Evolutionary conservation across 2,113 vertebrate species (phyloP), one percentile per base, ranked within the genome.

Genomic region (Toxotes jaculatrix): DNA sequence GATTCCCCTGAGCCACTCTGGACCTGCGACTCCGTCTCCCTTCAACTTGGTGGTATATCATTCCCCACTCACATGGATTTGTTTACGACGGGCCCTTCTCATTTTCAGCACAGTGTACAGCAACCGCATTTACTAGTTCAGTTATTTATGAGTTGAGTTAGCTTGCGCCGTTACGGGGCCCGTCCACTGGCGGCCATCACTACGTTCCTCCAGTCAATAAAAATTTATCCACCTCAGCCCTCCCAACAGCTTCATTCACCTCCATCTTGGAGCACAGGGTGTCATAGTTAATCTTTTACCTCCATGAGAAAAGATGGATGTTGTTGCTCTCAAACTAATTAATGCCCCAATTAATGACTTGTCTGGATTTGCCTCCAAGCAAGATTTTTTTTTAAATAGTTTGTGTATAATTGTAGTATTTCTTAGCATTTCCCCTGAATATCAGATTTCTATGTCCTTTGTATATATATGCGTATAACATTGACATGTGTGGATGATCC

Each of bases 271-370:
- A 76, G 72, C 74, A 0, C 23, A 57, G 56, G 59, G 63, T 69
- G 84, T 53, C 60, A 27, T 8, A 45, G 83, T 88, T 90, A 87
- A 92, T 92, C 85, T 86, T 85, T 65, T 47, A 67, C 69, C 73
- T 90, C 79, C 80, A 77, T 89, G 87, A 92, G 91, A 93, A 91
- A 82, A 68, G 40, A 80, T 74, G 73, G 32, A 62, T 61, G 68
- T 43, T 94, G 83, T 89, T 91, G 88, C 92, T 95, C 93, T 89
- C 90, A 89, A 80, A 71, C 80, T 85, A 89, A 94, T 94, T 93
- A 93, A 92, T 87, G 64, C 77, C 56, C 60, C 70, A 81, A 76
- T 84, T 92, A 91, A 87, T 91, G 84, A 84, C 82, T 82, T 87
- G 69, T 71, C 77, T 89, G 80, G 74, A 80, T 90, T 91, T 87